Evolutionary conservation across 2,888 invertebrate species (phyloP).

Genomic region (Volucella zonaria): DNA sequence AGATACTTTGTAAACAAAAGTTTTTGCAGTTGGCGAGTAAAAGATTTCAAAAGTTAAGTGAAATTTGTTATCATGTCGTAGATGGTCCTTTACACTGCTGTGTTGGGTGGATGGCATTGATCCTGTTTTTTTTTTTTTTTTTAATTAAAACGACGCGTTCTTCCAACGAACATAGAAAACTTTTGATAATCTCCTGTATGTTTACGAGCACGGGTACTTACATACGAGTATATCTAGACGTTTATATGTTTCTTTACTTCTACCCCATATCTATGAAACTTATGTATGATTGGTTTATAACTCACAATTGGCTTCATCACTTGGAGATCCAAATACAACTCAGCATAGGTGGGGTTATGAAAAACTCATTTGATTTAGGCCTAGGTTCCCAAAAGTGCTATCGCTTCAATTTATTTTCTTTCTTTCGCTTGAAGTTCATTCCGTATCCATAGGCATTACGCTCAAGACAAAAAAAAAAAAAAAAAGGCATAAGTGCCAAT

Average conservation of each 20-base stretch:
- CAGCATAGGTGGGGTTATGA: slow-evolving; percentile 25
- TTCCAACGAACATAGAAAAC: too few relatives aligned
- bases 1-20: too few relatives aligned
- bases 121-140: too few relatives aligned
- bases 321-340: not conserved
- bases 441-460: not conserved
- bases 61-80: too few relatives aligned
- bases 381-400: slow-evolving; percentile 32
- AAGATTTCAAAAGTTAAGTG: too few relatives aligned
- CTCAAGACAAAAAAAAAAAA: not conserved
- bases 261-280: not conserved
- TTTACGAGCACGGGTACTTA: too few relatives aligned
- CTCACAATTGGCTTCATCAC: slow-evolving; percentile 21
- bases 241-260: not conserved
- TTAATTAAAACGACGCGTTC: too few relatives aligned
- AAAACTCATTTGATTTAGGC: slow-evolving; percentile 42
- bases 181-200: too few relatives aligned
- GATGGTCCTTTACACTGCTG: too few relatives aligned
- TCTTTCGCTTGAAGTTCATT: not conserved
- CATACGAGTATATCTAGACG: too few relatives aligned
- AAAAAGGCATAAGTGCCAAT: slow-evolving; percentile 4
- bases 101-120: too few relatives aligned
- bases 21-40: too few relatives aligned
- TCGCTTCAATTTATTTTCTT: slow-evolving; percentile 23
- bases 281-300: slow-evolving; percentile 25